Evolutionary conservation across 1,140 invertebrate genomes (phyloP).

Genomic region (Platyura marginata): DNA sequence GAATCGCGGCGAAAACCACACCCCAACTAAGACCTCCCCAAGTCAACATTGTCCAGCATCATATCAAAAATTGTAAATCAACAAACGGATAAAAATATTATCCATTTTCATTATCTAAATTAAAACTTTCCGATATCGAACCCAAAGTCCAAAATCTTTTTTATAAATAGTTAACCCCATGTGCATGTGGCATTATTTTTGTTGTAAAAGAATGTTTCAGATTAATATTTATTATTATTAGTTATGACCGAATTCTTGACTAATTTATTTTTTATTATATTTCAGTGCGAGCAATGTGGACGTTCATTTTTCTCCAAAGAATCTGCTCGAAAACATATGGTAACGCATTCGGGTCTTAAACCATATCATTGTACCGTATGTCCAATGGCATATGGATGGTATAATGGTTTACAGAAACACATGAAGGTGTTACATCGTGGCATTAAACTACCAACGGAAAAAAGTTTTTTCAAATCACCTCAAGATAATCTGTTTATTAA

Average conservation of each 20-base stretch:
- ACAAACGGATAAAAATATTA: no score
- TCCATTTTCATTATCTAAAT: background rate
- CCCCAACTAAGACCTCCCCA: no score
- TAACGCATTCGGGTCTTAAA: background rate
- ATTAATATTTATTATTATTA: no score
- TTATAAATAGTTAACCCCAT: no score
- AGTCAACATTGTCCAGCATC: no score
- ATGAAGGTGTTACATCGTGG: background rate
- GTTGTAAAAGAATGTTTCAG: no score
- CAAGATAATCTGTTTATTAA: background rate
- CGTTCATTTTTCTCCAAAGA: constrained; percentile 1
- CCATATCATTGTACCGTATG: constrained; percentile 1
- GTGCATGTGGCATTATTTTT: no score
- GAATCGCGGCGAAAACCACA: no score
- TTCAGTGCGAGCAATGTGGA: background rate
- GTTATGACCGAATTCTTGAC: no score
- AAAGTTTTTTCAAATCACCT: background rate
- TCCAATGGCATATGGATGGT: background rate
- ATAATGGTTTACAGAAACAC: constrained; percentile 1
- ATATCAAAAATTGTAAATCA: no score
- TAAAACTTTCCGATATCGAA: background rate
- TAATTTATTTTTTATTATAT: background rate
- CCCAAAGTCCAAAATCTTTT: no score
- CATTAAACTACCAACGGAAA: background rate
- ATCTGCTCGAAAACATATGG: background rate